Conservation (phyloP, 2,797 vertebrate genomes). For the Diceros bicornis region DNA sequence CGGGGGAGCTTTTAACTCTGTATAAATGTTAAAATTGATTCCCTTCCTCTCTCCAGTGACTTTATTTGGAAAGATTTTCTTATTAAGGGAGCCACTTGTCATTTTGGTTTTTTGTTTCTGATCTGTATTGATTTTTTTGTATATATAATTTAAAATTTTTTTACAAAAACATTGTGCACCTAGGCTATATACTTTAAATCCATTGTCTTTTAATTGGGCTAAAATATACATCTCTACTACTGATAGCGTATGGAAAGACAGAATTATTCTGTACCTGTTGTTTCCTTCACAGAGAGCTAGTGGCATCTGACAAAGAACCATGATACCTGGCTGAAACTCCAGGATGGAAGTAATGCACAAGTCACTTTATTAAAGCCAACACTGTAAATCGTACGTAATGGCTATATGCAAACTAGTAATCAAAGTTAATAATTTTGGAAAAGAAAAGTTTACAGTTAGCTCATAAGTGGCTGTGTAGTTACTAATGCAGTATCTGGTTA, state of each 20-base stretch:
- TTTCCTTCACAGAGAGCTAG: conserved; percentile 73
- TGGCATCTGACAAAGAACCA: conserved; percentile 71
- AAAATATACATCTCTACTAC: not conserved
- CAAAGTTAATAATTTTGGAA: conserved; percentile 23
- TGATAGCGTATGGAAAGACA: not conserved
- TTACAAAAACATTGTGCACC: not conserved
- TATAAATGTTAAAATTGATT: not conserved
- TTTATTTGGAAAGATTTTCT: conserved; percentile 1
- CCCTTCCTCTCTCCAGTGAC: not conserved
- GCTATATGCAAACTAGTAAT: conserved; percentile 30
- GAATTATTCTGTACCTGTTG: conserved; percentile 64
- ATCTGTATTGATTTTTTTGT: not conserved
- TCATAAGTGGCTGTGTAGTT: not conserved
- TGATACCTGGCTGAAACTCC: conserved; percentile 66
- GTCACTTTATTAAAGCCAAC: conserved; percentile 64
- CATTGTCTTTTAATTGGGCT: conserved; percentile 45
- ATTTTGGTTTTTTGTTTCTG: not conserved
- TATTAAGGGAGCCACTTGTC: not conserved
- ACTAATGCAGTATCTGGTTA: not conserved
- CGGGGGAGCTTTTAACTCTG: not conserved
- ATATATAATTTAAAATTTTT: not conserved
- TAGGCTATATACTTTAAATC: not conserved
- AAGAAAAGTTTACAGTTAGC: not conserved
- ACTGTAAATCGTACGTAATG: conserved; percentile 50
- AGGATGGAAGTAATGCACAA: conserved; percentile 58